These are phyloP conservation scores for Beris chalybata DNA, from an alignment of 2,888 invertebrate genomes.

Conservation along the genomic window DNA sequence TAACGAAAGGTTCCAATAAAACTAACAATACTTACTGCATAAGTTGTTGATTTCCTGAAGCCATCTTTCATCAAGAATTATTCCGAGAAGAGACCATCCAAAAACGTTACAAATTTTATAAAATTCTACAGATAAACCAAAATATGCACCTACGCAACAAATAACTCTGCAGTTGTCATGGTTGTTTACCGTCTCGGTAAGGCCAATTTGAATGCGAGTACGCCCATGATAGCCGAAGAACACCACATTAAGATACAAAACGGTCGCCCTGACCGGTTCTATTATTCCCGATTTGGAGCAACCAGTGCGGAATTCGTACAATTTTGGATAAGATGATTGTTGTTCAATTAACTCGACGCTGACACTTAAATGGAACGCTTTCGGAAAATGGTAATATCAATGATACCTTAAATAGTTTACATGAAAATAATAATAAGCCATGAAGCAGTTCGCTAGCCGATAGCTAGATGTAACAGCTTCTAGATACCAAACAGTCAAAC, in stretches of 20 bases:
- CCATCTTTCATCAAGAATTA: too few relatives aligned
- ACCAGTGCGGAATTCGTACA: slow-evolving; percentile 27
- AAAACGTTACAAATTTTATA: too few relatives aligned
- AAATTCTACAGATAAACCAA: slow-evolving; percentile 11
- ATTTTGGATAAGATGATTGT: slow-evolving; percentile 31
- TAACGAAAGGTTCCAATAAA: too few relatives aligned
- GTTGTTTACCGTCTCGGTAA: slow-evolving; percentile 6
- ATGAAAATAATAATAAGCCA: slow-evolving; percentile 13
- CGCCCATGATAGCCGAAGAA: slow-evolving; percentile 15
- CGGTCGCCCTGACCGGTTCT: slow-evolving; percentile 29
- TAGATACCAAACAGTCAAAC: slow-evolving; percentile 4
- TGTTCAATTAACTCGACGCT: slow-evolving; percentile 25
- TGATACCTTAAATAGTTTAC: slow-evolving; percentile 25
- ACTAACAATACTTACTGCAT: too few relatives aligned
- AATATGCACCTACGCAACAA: slow-evolving; percentile 23
- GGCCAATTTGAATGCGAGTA: slow-evolving; percentile 23
- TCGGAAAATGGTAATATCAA: slow-evolving; percentile 20
- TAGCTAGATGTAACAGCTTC: background rate
- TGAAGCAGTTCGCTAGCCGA: background rate
- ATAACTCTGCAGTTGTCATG: slow-evolving; percentile 18
- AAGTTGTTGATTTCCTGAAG: too few relatives aligned
- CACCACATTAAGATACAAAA: slow-evolving; percentile 25
- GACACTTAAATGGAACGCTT: slow-evolving; percentile 27
- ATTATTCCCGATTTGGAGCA: slow-evolving; percentile 21
- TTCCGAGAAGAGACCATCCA: too few relatives aligned